Percentiles rank a stretch among this genome's conserved stretches.
Conservation (phyloP, 2,797 vertebrate species). For the Notolepis coatsorum region DNA sequence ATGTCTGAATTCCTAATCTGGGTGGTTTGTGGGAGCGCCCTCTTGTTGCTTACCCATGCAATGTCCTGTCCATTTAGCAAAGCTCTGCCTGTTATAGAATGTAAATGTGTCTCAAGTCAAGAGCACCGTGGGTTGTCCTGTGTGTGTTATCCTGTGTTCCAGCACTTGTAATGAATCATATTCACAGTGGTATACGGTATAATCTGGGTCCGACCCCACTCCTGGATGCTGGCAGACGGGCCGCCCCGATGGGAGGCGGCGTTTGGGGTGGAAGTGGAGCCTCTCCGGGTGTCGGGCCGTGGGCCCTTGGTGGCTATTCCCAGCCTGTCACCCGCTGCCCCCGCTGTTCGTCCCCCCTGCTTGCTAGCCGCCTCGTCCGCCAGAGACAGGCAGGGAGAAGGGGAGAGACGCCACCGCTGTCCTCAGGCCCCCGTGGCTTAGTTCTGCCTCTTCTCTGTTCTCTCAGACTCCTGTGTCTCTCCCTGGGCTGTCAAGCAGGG, state of each 20-base stretch:
- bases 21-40: too few relatives aligned
- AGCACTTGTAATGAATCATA: constrained; percentile 61
- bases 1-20: too few relatives aligned
- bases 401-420: constrained; percentile 25
- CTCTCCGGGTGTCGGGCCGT: constrained; percentile 50
- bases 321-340: constrained; percentile 49
- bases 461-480: constrained; percentile 17
- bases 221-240: constrained; percentile 44
- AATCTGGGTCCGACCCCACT: constrained; percentile 56
- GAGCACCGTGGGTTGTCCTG: constrained; percentile 29
- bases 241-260: constrained; percentile 40
- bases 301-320: constrained; percentile 60
- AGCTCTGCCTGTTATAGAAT: constrained; percentile 28
- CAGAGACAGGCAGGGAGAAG: constrained; percentile 42
- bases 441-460: constrained; percentile 26
- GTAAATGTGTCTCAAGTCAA: constrained; percentile 40
- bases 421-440: constrained; percentile 19
- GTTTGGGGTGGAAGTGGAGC: constrained; percentile 48
- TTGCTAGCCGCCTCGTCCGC: constrained; percentile 53
- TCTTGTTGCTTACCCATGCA: too few relatives aligned
- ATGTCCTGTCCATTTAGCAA: too few relatives aligned
- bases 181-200: constrained; percentile 48
- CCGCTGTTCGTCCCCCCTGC: constrained; percentile 37
- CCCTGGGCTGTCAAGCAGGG: constrained; percentile 8
- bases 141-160: constrained; percentile 32